Evolutionary conservation across 1,140 invertebrate genomes (phyloP).

Genomic region (Drosophila gunungcola): DNA sequence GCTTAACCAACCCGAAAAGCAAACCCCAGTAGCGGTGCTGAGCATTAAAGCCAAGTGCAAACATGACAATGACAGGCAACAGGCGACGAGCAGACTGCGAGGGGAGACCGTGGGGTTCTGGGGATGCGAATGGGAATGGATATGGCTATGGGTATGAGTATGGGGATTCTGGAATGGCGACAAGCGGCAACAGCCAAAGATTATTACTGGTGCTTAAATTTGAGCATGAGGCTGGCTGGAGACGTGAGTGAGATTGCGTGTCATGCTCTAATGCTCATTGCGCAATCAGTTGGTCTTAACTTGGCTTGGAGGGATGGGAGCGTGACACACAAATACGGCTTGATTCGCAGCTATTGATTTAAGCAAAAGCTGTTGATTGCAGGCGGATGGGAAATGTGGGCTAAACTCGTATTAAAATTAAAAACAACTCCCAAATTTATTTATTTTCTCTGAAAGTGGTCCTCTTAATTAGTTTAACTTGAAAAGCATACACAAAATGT

Average conservation of each 20-base stretch:
- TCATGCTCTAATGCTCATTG: slow-evolving; percentile 54
- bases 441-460: no score
- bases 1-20: slow-evolving; percentile 21
- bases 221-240: slow-evolving; percentile 18
- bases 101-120: neutral
- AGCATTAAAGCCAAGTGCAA: slow-evolving; percentile 62
- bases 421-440: no score
- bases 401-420: no score
- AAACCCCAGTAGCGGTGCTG: slow-evolving; percentile 23
- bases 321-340: slow-evolving; percentile 34
- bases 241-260: slow-evolving; percentile 48
- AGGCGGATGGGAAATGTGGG: neutral
- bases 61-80: slow-evolving; percentile 61
- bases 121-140: no score
- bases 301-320: slow-evolving; percentile 30
- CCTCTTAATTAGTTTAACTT: no score
- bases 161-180: slow-evolving; percentile 11
- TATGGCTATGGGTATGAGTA: no score
- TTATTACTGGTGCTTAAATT: slow-evolving; percentile 59
- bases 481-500: no score
- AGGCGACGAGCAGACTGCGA: slow-evolving; percentile 17
- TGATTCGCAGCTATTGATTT: slow-evolving; percentile 39
- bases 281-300: slow-evolving; percentile 55
- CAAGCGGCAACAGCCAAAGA: slow-evolving; percentile 60
- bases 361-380: slow-evolving; percentile 25